phyloP scores from a whole-genome alignment of 2,888 invertebrate species.

The Cerastis rubricosa region DNA sequence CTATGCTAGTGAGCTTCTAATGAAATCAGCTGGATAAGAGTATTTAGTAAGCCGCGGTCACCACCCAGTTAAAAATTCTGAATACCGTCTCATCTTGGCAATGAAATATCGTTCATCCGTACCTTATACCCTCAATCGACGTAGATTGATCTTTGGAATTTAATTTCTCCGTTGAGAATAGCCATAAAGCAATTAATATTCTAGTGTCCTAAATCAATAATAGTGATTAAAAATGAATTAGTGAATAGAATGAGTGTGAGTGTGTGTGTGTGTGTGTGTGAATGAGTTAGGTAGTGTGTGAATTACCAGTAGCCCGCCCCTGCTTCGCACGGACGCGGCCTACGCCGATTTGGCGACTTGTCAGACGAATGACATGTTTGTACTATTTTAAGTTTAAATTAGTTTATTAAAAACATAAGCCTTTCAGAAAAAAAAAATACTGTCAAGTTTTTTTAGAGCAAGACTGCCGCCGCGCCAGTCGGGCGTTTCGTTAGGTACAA shows the following conservation, averaged over 20 bases:
- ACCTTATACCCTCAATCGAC: background rate
- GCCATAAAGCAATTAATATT: slow-evolving; percentile 30
- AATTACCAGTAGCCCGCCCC: too few relatives aligned
- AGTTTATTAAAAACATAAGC: too few relatives aligned
- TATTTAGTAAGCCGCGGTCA: too few relatives aligned
- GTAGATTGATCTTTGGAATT: slow-evolving; percentile 34
- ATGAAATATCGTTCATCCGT: background rate
- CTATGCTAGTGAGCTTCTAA: too few relatives aligned
- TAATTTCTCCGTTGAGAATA: slow-evolving; percentile 26
- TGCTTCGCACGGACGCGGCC: background rate
- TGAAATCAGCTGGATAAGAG: too few relatives aligned
- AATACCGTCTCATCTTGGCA: background rate
- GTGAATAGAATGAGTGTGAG: background rate
- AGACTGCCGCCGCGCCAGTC: background rate
- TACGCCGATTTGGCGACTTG: background rate
- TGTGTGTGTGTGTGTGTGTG: too few relatives aligned
- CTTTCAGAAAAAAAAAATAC: background rate
- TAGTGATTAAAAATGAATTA: slow-evolving; percentile 45
- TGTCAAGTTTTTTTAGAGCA: background rate
- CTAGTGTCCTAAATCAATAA: slow-evolving; percentile 14
- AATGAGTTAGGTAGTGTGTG: too few relatives aligned
- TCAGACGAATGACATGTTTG: background rate
- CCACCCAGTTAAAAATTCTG: too few relatives aligned
- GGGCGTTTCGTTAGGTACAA: too few relatives aligned
- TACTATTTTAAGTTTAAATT: background rate